Base-by-base conservation (phyloP, 1,140 invertebrate genomes). In the Leptinotarsa defecta region DNA sequence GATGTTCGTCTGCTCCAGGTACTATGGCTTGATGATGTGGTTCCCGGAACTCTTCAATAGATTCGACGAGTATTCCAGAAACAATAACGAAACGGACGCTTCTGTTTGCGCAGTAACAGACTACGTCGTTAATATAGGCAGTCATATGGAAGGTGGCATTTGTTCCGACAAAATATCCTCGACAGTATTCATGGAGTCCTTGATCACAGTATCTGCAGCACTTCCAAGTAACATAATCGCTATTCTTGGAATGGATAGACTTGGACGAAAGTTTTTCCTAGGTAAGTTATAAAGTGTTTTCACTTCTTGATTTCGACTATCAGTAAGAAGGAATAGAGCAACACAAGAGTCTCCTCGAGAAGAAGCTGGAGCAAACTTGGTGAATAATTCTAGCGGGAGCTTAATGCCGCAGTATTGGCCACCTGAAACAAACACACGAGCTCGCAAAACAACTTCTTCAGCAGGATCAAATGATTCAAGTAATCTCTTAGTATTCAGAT, bases 21-120 rank as follows among this genome's bases (percentile, higher is more conserved):
- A 96, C 83, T 96, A 96, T 81, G 94, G 94, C 67, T 86, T 95
- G 22, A 94, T 95, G 93, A 94, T 96, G 92, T 96, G 94, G 94
- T 96, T 96, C 86, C 94, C 94, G 0, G 94, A 95, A 86, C 89
- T 96, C 77, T 95, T 95, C 86, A 94, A 94, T 84, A 92, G 94
- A 63, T 95, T 95, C 82, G 93, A 95, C 83, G 92, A 93, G 83
- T 96, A 89, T 63, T 77, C 74, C 13, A 74, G 78, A 22, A 57
- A 76, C 57, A 87, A 90, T 84, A 89, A 90, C 65, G 87, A 88
- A 68, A 79, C 89, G 74, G 87, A 88, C 62, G 92, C 93, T 0
- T 90, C 91, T 71, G 93, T 95, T 49, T 95, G 94, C 80, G 84
- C 91, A 77, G 93, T 95, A 34, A 94, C 93, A 13, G 86, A 90